Evolutionary conservation across 2,888 invertebrate genomes (phyloP).

Genomic region (Mesodorylaimus sp.): DNA sequence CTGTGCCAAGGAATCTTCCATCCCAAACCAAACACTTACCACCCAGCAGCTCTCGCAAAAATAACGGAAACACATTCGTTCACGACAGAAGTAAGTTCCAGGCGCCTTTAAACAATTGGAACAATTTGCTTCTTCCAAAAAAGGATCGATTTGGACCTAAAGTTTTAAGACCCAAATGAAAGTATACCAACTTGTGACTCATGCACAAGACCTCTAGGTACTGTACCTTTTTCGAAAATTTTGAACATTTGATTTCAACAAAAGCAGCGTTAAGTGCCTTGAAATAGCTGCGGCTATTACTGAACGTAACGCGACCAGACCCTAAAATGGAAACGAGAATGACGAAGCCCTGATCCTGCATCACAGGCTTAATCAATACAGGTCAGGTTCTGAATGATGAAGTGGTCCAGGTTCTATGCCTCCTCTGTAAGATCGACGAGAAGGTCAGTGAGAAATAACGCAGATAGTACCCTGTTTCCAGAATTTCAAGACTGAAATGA

Average conservation of each 20-base stretch:
- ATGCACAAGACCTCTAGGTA: background rate
- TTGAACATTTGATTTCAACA: slow-evolving; percentile 73
- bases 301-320: slow-evolving; percentile 87
- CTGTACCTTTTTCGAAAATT: slow-evolving; percentile 70
- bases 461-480: too few relatives aligned
- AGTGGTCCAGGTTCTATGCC: too few relatives aligned
- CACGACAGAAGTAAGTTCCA: slow-evolving; percentile 89
- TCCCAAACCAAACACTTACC: too few relatives aligned
- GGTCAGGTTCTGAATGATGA: too few relatives aligned
- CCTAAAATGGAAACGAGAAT: slow-evolving; percentile 40
- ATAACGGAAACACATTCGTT: slow-evolving; percentile 71
- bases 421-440: too few relatives aligned
- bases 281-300: slow-evolving; percentile 72
- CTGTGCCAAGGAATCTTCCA: too few relatives aligned
- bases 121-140: slow-evolving; percentile 84
- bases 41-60: slow-evolving; percentile 88
- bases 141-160: slow-evolving; percentile 87
- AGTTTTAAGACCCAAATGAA: too few relatives aligned
- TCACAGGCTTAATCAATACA: too few relatives aligned
- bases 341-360: too few relatives aligned
- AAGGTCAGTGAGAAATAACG: too few relatives aligned
- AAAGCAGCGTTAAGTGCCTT: slow-evolving; percentile 83
- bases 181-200: background rate
- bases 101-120: slow-evolving; percentile 70
- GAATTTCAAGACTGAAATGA: too few relatives aligned